These are phyloP conservation scores for Elanoides forficatus DNA, from an alignment of 2,113 vertebrate genomes.

Conservation along the genomic window DNA sequence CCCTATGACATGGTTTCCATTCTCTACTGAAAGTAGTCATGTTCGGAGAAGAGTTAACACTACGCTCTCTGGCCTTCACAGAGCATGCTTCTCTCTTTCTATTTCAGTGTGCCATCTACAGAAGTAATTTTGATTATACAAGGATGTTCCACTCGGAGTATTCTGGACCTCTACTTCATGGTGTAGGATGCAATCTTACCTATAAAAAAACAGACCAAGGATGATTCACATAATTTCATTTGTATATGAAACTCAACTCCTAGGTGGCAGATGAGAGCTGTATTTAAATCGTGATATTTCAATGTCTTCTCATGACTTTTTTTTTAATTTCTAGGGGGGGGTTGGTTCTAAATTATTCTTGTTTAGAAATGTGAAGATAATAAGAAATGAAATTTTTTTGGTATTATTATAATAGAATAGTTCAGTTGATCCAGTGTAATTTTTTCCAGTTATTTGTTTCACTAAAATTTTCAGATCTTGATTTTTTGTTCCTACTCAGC, in stretches of 20 bases:
- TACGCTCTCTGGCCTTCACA: neutral
- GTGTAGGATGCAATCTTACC: neutral
- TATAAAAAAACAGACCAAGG: neutral
- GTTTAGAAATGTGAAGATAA: neutral
- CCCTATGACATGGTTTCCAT: neutral
- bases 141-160: neutral
- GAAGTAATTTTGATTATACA: neutral
- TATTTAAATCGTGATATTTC: conserved; percentile 2
- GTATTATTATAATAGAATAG: neutral
- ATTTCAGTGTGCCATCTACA: neutral
- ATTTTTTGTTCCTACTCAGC: neutral
- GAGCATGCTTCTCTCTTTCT: neutral
- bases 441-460: neutral
- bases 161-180: neutral
- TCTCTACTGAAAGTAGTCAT: neutral
- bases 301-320: neutral
- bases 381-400: neutral
- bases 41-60: neutral
- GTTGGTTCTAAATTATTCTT: neutral
- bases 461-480: neutral
- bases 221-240: neutral
- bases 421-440: neutral
- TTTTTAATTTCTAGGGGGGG: neutral
- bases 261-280: neutral
- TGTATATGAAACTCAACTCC: neutral